A percentile compares a stretch with the other conserved stretches of the same genome.
Conservation (phyloP, 2,888 invertebrate genomes). For the Lochmaea crataegi region DNA sequence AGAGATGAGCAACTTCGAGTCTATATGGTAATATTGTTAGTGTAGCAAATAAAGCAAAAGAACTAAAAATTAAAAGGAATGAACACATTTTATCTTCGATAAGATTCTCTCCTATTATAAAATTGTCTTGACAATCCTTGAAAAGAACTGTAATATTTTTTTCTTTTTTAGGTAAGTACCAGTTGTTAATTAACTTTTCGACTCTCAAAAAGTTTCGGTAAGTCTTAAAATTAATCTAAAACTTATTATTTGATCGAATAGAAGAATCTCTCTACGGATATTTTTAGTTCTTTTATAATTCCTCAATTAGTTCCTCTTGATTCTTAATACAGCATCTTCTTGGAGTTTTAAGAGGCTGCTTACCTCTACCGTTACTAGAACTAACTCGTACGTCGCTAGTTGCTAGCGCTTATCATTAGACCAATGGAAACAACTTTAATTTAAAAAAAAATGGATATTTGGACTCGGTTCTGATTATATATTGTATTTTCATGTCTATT, state of each 20-base stretch:
- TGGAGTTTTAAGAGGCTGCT: conserved; percentile 7
- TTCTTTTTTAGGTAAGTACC: no score
- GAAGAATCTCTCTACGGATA: not conserved
- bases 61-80: conserved; percentile 15
- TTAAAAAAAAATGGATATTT: not conserved
- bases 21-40: conserved; percentile 18
- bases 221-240: no score
- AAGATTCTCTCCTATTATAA: no score
- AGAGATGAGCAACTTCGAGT: conserved; percentile 15
- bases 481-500: no score
- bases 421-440: not conserved
- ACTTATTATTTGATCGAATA: no score
- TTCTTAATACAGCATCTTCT: conserved; percentile 23
- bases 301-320: conserved; percentile 39
- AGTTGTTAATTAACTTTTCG: no score
- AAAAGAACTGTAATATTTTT: no score
- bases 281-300: conserved; percentile 39
- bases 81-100: not conserved
- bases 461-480: no score
- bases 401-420: not conserved
- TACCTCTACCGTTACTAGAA: conserved; percentile 28
- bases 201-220: no score
- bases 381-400: conserved; percentile 13
- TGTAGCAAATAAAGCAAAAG: conserved; percentile 19
- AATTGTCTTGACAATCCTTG: no score